Evolutionary conservation across 1,140 invertebrate species (phyloP), one percentile per base, ranked within the genome.

Genomic region (Cotesia glomerata): DNA sequence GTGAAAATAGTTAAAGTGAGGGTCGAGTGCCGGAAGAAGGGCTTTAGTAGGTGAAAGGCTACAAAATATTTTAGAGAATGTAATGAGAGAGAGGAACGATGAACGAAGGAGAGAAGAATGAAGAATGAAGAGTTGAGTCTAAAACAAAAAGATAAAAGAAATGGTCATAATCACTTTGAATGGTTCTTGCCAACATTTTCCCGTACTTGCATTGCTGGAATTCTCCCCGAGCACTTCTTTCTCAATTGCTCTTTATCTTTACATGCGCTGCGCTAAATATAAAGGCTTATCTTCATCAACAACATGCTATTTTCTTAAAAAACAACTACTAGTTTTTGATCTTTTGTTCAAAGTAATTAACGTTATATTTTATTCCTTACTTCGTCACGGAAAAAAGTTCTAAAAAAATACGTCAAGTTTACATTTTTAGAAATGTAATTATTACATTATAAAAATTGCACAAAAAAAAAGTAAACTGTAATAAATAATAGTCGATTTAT

Each of bases 141-240:
- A 61, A 36, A 69, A 71, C 65, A 69, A 59, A 52, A 74, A 75
- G 72, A 69, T 45, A 71, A 61, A 52, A 62, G 64, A 64, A 72
- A 52, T 61, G n/a, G 66, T 72, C 76, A 76, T 79, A 77, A 77
- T 77, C 77, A 77, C 72, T 75, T 71, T 59, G 52, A 71, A 76
- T 76, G 67, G 65, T 74, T 77, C 67, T 67, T 64, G 68, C 71
- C 39, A 71, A 75, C 72, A 75, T 51, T 52, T 75, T 32, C 49
- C 34, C 32, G 64, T 8, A 26, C 9, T 64, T 14, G 16, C 52
- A 52, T 69, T 59, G 68, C 59, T 71, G 26, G 32, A 51, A 34
- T 61, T 13, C 26, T 61, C 26, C 32, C 32, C 16, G 8, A 16
- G 5, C 18, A 11, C 18, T 56, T 56, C 5, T 26, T 56, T 56